Evolutionary conservation across 2,113 vertebrate species (phyloP), one percentile per base, ranked within the genome.

Genomic region (Aegithalos caudatus): DNA sequence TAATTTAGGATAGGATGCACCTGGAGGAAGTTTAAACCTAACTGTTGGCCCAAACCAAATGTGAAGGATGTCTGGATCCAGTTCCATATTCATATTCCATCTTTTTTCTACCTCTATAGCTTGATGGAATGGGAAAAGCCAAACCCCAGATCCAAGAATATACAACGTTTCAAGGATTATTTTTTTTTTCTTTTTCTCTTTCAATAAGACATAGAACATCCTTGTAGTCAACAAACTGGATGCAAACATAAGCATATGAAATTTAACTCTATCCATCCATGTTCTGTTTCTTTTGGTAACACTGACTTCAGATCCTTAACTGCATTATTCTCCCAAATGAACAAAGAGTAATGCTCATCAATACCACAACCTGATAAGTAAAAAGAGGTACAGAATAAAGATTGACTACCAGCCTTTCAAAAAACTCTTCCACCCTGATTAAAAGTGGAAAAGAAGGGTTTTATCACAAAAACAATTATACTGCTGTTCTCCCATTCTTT

Each of bases 1-100:
- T 90, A 93, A 93, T 94, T 86, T 94, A 72, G 58, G 83, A 93
- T 94, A 95, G 95, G 91, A 95, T 88, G 88, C 95, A 97, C 92
- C 95, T 97, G 96, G 94, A 97, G 96, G 92, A 97, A 97, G 95
- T 93, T 92, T 84, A 92, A 80, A 88, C 51, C 90, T 94, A 74
- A 88, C 57, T 92, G 72, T 67, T 78, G 56, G 85, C 37, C 76
- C 37, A 81, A 88, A 92, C 61, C 83, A 95, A 96, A 90, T 18
- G 3, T 45, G 80, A 92, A 94, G 60, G 56, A 76, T 81, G 37
- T 76, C 86, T 95, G 89, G 73, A 91, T 86, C 38, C 62, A 94
- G 84, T 85, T 95, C 70, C 58, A 90, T 94, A 84, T 51, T 88
- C 78, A 83, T 86, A 81, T 74, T 84, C 86, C 57, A 57, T 64